phyloP scores from a whole-genome alignment of 2,888 invertebrate genomes.

The Tillus elongatus region DNA sequence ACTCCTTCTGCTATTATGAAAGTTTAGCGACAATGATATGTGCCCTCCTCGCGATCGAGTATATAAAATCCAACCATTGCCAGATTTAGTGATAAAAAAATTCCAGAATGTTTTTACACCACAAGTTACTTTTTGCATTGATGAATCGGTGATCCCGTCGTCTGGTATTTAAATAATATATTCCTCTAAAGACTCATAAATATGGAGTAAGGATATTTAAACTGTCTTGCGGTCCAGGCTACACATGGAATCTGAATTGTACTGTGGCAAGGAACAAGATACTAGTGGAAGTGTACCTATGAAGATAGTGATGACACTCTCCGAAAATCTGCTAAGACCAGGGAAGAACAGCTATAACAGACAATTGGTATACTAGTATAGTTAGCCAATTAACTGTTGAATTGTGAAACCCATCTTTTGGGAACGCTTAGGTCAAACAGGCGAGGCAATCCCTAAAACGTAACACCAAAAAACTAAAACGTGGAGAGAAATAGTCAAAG shows the following conservation, averaged over 20 bases:
- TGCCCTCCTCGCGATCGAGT: constrained; percentile 7
- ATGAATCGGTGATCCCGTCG: constrained; percentile 11
- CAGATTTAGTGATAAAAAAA: constrained; percentile 8
- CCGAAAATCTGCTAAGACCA: constrained; percentile 9
- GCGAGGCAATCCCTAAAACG: constrained; percentile 5
- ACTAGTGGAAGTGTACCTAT: constrained; percentile 10
- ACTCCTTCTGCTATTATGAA: constrained; percentile 15
- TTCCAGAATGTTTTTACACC: constrained; percentile 8
- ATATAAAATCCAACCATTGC: constrained; percentile 12
- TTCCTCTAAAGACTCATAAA: constrained; percentile 8
- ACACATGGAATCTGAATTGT: constrained; percentile 15
- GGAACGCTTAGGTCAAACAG: constrained; percentile 14
- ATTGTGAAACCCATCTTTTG: constrained; percentile 11
- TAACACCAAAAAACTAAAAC: constrained; percentile 6
- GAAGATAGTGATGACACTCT: constrained; percentile 12
- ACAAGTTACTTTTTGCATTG: constrained; percentile 11
- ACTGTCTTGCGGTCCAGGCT: constrained; percentile 9
- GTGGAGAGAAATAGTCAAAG: constrained; percentile 6
- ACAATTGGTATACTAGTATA: constrained; percentile 16
- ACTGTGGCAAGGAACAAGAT: constrained; percentile 11
- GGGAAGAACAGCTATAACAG: constrained; percentile 12
- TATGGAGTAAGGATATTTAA: constrained; percentile 14
- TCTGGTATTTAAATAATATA: constrained; percentile 1
- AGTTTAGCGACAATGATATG: constrained; percentile 17
- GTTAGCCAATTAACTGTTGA: constrained; percentile 12